Conservation (phyloP, 2,113 vertebrate genomes). For the Tichodroma muraria region DNA sequence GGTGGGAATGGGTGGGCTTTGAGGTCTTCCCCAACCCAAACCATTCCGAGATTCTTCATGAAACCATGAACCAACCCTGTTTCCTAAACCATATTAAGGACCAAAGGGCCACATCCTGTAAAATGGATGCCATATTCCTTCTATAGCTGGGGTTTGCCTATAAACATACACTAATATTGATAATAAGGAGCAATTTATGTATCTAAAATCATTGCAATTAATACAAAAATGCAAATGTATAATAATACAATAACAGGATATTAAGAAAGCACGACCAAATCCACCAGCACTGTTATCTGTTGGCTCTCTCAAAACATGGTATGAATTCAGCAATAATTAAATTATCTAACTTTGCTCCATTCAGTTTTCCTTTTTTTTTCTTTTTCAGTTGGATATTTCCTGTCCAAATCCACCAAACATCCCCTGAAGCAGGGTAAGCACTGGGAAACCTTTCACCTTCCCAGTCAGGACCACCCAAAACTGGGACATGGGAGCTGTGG, state of each 20-base stretch:
- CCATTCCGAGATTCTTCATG: not conserved
- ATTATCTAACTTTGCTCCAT: not conserved
- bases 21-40: not conserved
- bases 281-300: not conserved
- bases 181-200: fast-evolving
- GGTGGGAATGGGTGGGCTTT: fast-evolving
- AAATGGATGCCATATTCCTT: not conserved
- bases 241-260: too few relatives aligned
- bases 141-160: not conserved
- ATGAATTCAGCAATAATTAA: not conserved
- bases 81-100: not conserved
- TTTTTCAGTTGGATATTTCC: not conserved
- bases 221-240: not conserved
- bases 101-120: not conserved
- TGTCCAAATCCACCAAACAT: not conserved
- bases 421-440: not conserved
- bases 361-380: too few relatives aligned
- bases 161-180: not conserved
- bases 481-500: not conserved
- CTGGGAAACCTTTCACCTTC: not conserved
- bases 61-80: not conserved
- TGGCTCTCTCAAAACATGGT: not conserved
- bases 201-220: not conserved
- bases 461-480: not conserved
- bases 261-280: not conserved